phyloP scores from a whole-genome alignment of 2,113 vertebrate genomes.

The Apodemus speciosus region DNA sequence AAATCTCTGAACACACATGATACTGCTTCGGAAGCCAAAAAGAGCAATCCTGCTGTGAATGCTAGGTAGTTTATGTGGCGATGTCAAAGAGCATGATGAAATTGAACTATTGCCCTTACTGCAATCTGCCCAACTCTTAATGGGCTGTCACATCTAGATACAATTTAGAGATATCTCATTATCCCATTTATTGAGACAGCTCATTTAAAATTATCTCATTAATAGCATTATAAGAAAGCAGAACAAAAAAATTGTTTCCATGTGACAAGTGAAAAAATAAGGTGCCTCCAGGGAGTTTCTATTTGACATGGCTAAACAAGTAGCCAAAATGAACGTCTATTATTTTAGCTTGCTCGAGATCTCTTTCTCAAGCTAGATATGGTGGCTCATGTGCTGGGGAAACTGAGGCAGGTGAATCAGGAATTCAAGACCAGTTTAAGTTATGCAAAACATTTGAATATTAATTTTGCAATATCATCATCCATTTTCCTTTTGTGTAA shows the following conservation, averaged over 20 bases:
- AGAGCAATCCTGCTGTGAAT: not conserved
- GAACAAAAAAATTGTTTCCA: not conserved
- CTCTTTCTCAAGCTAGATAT: not conserved
- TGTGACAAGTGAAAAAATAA: not conserved
- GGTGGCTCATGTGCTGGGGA: not conserved
- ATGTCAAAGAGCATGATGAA: not conserved
- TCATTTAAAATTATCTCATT: constrained; percentile 26
- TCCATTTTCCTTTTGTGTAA: not conserved
- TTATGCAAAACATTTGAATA: not conserved
- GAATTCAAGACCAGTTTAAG: not conserved
- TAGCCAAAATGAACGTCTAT: not conserved
- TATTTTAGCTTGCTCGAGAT: not conserved
- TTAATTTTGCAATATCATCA: not conserved
- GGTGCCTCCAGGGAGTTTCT: not conserved
- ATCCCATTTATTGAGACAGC: not conserved
- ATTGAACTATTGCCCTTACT: not conserved
- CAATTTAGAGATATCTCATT: not conserved
- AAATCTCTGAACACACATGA: not conserved
- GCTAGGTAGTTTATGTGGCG: not conserved
- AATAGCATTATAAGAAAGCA: not conserved
- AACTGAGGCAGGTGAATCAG: not conserved
- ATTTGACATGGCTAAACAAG: not conserved
- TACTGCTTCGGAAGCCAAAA: not conserved
- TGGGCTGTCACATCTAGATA: not conserved
- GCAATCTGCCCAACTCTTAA: not conserved